A percentile compares a stretch with the other conserved stretches of the same genome.
Evolutionary conservation across 2,888 invertebrate species (phyloP).

Genomic region (Brachycybe producta): DNA sequence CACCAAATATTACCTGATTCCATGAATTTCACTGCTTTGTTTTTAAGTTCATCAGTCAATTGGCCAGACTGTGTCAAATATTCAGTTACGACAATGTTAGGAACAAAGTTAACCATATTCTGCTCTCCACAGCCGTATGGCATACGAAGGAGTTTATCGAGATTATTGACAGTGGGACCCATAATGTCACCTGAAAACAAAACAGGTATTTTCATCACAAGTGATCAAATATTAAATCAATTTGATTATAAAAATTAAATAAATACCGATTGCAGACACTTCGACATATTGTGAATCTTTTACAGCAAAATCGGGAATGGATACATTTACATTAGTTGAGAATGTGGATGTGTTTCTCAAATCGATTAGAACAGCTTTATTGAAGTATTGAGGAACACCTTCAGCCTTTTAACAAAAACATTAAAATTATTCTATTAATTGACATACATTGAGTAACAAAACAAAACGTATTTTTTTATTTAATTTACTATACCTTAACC

Average conservation of each 20-base stretch:
- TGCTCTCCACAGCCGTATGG: constrained; percentile 39
- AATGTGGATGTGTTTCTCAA: constrained; percentile 15
- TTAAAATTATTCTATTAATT: constrained; percentile 11
- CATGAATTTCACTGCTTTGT: constrained; percentile 31
- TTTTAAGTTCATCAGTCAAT: constrained; percentile 28
- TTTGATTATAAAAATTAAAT: not conserved
- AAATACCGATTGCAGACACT: constrained; percentile 26
- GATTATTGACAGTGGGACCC: constrained; percentile 32
- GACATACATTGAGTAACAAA: not conserved
- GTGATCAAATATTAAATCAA: not conserved
- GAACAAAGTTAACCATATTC: constrained; percentile 37
- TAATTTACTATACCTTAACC: constrained; percentile 29
- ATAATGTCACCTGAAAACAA: constrained; percentile 32
- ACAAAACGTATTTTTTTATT: not conserved
- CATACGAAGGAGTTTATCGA: constrained; percentile 33
- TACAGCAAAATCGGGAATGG: constrained; percentile 25
- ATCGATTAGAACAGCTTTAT: constrained; percentile 24
- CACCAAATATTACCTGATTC: constrained; percentile 34
- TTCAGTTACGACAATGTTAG: constrained; percentile 33
- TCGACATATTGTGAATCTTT: constrained; percentile 24
- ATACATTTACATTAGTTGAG: constrained; percentile 21
- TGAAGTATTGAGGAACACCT: constrained; percentile 26
- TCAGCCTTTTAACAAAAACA: constrained; percentile 25
- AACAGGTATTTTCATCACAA: too few relatives aligned
- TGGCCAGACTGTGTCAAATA: constrained; percentile 33